Evolutionary conservation across 1,140 invertebrate genomes (phyloP), one percentile per base, ranked within the genome.

Genomic region (Stegodyphus mimosarum): DNA sequence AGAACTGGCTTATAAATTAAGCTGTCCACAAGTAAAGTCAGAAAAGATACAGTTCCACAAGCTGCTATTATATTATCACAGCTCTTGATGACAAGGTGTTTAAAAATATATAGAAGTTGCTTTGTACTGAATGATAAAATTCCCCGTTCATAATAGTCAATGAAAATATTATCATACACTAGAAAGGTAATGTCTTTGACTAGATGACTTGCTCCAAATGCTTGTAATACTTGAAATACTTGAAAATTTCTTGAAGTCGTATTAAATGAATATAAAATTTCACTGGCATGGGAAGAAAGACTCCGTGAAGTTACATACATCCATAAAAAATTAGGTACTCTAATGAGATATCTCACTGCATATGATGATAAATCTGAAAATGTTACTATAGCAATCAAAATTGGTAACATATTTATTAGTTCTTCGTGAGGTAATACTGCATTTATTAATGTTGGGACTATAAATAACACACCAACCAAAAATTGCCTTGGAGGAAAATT

Each of bases 21-120:
- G 90, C 97, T 95, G 88, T 98, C 95, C n/a, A 90, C 88, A 80
- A 97, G 93, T 88, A 95, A 95, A 7, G 96, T 96, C 33, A 98
- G 94, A 87, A 98, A 93, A 79, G 95, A 96, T 3, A 97, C 96
- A 93, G 98, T 96, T 18, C 97, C 96, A 15, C 98, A 91, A 6
- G 98, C 94, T 63, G 96, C 95, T 0, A 96, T 95, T 66, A 96
- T 91, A 0, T 96, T 98, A 88, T 98, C 96, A 90, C 96, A 98
- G 15, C 96, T 96, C 67, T 94, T 94, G 0, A 96, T 93, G 83
- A 97, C 90, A 0, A 97, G 90, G 17, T 92, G 93, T 89, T 94
- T 93, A 0, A 92, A 15, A 64, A 83, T 18, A 67, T 69, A 15
- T 2, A 69, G 5, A 33, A 83, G 17, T 66, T 80, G 50, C 11